Evolutionary conservation across 2,888 invertebrate species (phyloP).

Genomic region (Phortica magna): DNA sequence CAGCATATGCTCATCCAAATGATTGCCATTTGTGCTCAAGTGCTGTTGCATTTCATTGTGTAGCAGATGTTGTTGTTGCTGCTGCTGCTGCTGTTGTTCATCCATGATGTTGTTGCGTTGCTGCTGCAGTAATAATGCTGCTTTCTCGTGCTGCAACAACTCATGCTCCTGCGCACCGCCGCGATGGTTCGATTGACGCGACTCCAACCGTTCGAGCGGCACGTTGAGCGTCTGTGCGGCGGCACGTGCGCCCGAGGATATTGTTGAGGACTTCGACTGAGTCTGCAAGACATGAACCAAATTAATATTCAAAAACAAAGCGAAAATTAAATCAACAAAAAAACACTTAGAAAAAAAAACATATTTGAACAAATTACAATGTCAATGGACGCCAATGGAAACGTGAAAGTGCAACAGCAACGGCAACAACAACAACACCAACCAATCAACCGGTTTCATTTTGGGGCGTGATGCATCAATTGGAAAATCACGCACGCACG

Average conservation of each 20-base stretch:
- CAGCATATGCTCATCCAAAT: conserved; percentile 52
- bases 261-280: conserved; percentile 77
- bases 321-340: not conserved
- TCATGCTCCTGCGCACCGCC: conserved; percentile 45
- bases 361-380: not conserved
- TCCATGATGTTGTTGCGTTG: conserved; percentile 42
- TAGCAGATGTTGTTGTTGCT: conserved; percentile 53
- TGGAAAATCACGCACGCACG: not conserved
- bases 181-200: conserved; percentile 71
- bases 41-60: conserved; percentile 56
- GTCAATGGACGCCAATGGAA: conserved; percentile 19
- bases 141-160: conserved; percentile 18
- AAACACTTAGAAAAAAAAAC: not conserved
- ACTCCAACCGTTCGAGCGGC: conserved; percentile 77
- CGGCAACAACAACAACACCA: not conserved
- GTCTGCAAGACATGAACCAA: conserved; percentile 60
- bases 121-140: conserved; percentile 19
- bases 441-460: conserved; percentile 18
- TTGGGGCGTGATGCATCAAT: conserved; percentile 17
- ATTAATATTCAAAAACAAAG: not conserved
- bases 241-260: conserved; percentile 77
- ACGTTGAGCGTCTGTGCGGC: conserved; percentile 78
- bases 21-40: conserved; percentile 55
- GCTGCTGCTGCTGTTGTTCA: conserved; percentile 44
- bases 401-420: conserved; percentile 29